Percentiles rank a stretch among this genome's conserved stretches.
phyloP scores from a whole-genome alignment of 2,113 vertebrate species.

The Prochilodus magdalenae region DNA sequence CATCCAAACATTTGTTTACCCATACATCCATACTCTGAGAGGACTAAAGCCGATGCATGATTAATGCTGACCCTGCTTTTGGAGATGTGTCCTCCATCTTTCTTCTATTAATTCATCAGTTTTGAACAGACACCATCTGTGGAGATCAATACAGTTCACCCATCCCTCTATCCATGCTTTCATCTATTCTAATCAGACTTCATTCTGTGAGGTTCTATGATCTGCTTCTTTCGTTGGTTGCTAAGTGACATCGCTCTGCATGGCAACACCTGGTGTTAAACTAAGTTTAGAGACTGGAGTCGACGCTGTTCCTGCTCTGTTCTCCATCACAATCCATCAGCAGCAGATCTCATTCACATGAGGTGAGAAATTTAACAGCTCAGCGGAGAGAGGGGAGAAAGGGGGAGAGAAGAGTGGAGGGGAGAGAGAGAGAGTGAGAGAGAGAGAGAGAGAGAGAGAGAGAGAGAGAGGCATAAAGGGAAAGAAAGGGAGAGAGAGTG shows the following conservation, averaged over 20 bases:
- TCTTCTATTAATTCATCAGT: too few species aligned
- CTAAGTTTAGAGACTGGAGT: background rate
- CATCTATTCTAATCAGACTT: background rate
- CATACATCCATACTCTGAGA: too few species aligned
- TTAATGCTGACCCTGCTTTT: too few species aligned
- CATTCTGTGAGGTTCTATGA: background rate
- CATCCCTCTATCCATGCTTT: background rate
- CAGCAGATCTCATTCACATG: conserved; percentile 1
- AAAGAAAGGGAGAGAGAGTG: background rate
- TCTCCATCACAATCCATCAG: background rate
- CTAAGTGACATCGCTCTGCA: conserved; percentile 15
- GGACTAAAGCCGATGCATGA: too few species aligned
- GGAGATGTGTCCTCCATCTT: too few species aligned
- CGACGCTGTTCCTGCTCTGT: background rate
- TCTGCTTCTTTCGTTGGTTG: background rate
- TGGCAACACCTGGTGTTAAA: conserved; percentile 17
- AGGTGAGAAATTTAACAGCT: conserved; percentile 2
- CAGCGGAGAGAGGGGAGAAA: background rate
- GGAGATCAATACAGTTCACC: too few species aligned
- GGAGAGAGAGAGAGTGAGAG: background rate
- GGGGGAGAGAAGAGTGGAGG: background rate
- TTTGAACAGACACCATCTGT: too few species aligned
- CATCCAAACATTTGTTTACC: too few species aligned
- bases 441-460: background rate
- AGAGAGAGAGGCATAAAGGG: background rate